A percentile compares a stretch with the other conserved stretches of the same genome.
Conservation (phyloP, 1,140 invertebrate genomes). For the Charaxes varanes region DNA sequence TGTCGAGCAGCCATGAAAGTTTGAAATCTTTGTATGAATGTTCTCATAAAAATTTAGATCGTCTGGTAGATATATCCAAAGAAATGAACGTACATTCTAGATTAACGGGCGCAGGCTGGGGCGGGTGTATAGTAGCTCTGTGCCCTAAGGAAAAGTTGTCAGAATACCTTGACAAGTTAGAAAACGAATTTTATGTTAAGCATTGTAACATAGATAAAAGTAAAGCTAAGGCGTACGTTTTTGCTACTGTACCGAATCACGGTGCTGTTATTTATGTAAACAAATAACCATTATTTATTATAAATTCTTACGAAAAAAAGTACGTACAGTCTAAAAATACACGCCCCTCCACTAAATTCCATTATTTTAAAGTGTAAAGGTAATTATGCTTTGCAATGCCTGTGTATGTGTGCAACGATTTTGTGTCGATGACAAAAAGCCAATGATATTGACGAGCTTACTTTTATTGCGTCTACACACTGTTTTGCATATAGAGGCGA, state of each 20-base stretch:
- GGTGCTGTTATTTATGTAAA: constrained; percentile 69
- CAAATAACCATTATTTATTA: constrained; percentile 2
- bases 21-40: constrained; percentile 93
- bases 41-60: constrained; percentile 92
- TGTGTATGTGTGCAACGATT: too few relatives aligned
- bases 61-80: constrained; percentile 85
- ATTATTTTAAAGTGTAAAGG: background rate
- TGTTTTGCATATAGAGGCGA: too few relatives aligned
- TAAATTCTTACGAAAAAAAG: too few relatives aligned
- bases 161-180: constrained; percentile 82
- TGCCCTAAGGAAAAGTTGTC: constrained; percentile 78
- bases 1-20: constrained; percentile 93
- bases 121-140: constrained; percentile 94
- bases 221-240: constrained; percentile 70
- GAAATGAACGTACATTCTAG: constrained; percentile 86
- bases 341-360: too few relatives aligned
- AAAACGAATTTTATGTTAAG: constrained; percentile 81
- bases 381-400: too few relatives aligned
- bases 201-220: constrained; percentile 56
- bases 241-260: constrained; percentile 74
- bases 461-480: too few relatives aligned
- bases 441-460: too few relatives aligned
- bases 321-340: too few relatives aligned
- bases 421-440: too few relatives aligned
- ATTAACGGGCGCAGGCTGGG: constrained; percentile 98